Conservation (phyloP, 2,888 invertebrate species). For the Serripes groenlandicus region DNA sequence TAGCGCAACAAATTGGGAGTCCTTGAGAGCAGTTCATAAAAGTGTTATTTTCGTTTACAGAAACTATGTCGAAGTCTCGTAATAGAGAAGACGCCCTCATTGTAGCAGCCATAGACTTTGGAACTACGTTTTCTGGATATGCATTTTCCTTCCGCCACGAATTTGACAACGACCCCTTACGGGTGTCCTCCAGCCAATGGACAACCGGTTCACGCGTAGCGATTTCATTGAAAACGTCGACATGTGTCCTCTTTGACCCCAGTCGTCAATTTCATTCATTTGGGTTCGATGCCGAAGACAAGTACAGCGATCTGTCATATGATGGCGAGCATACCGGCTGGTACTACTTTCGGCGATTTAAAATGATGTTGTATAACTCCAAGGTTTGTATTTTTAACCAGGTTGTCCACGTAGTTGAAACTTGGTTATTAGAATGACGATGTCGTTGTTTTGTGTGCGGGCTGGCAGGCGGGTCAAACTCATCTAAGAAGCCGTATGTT, state of each 20-base stretch:
- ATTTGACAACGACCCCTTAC: slow-evolving; percentile 45
- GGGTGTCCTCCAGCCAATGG: slow-evolving; percentile 41
- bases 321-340: slow-evolving; percentile 38
- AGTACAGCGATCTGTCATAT: slow-evolving; percentile 36
- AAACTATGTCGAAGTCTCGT: not conserved
- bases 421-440: too few species aligned
- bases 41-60: too few species aligned
- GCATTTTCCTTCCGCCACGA: slow-evolving; percentile 53
- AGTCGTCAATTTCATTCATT: slow-evolving; percentile 45
- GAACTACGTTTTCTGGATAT: slow-evolving; percentile 56
- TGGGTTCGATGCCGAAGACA: slow-evolving; percentile 58
- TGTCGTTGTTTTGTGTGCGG: too few species aligned
- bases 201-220: slow-evolving; percentile 25
- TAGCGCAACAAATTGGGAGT: too few species aligned
- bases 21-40: too few species aligned
- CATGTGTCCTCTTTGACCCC: slow-evolving; percentile 44
- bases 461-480: too few species aligned
- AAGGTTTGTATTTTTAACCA: slow-evolving; percentile 11
- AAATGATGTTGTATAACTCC: slow-evolving; percentile 48
- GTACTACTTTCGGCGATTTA: slow-evolving; percentile 56
- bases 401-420: too few species aligned
- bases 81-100: slow-evolving; percentile 10
- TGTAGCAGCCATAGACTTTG: slow-evolving; percentile 57
- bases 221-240: slow-evolving; percentile 55
- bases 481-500: too few species aligned